phyloP scores from a whole-genome alignment of 37 sponge, comb jelly and placozoan genomes.

The Oscarella lobularis region DNA sequence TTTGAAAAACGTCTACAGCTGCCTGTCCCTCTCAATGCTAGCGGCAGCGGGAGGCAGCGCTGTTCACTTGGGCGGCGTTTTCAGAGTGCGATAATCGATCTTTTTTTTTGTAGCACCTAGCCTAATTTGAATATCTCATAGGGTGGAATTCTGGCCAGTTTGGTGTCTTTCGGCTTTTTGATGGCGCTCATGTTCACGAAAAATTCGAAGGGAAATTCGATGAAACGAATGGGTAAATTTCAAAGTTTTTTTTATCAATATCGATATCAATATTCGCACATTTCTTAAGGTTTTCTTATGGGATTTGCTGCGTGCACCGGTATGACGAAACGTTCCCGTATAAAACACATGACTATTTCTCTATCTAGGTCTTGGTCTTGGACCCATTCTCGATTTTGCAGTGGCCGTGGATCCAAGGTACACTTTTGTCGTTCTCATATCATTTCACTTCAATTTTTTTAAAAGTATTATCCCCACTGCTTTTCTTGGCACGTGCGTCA shows the following conservation, averaged over 20 bases:
- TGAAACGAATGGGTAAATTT: background rate
- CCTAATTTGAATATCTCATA: too few species aligned
- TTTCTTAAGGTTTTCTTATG: background rate
- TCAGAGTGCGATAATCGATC: too few species aligned
- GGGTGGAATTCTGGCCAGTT: background rate
- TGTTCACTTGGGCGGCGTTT: too few species aligned
- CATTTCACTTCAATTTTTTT: background rate
- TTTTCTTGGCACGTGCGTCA: slow-evolving; percentile 39
- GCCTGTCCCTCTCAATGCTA: too few species aligned
- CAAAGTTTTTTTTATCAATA: background rate
- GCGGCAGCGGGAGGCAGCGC: too few species aligned
- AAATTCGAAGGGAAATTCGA: background rate
- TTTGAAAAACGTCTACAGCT: too few species aligned
- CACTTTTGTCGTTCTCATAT: too few species aligned
- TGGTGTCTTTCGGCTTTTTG: background rate
- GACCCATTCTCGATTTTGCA: slow-evolving; percentile 24
- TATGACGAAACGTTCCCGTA: background rate
- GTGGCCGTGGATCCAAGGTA: slow-evolving; percentile 21
- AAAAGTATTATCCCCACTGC: slow-evolving; percentile 56
- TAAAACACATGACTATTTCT: background rate
- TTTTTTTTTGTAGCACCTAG: too few species aligned
- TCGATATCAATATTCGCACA: background rate
- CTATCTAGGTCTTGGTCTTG: slow-evolving; percentile 15
- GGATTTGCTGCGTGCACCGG: background rate
- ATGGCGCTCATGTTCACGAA: background rate